phyloP scores from a whole-genome alignment of 2,113 vertebrate genomes.

The Varanus komodoensis region DNA sequence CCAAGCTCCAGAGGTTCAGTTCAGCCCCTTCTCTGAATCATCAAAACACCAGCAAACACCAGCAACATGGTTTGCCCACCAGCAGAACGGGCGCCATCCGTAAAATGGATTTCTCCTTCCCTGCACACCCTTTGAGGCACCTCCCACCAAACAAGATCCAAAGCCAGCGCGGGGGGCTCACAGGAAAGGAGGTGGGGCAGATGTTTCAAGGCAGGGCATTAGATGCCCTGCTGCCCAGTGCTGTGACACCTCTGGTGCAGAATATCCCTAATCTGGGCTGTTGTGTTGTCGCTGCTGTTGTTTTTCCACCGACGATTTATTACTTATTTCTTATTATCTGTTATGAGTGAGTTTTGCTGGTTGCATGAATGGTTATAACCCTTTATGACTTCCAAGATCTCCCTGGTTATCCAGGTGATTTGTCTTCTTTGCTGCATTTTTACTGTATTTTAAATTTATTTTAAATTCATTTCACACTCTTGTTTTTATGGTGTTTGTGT shows the following conservation, averaged over 20 bases:
- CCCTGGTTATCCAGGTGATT: no score
- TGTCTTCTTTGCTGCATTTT: no score
- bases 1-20: background rate
- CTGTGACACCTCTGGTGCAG: background rate
- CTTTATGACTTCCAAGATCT: no score
- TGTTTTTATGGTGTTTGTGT: no score
- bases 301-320: background rate
- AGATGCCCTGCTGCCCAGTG: no score
- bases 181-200: no score
- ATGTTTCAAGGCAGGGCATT: no score
- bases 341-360: background rate
- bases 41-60: background rate
- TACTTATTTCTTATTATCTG: background rate
- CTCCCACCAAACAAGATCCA: background rate
- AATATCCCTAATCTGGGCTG: background rate
- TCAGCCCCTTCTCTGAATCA: background rate
- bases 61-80: background rate
- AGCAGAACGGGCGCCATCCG: background rate
- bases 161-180: background rate
- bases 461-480: no score
- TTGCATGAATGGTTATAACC: background rate
- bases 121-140: background rate
- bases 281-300: background rate
- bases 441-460: no score
- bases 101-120: background rate